A percentile compares a stretch with the other conserved stretches of the same genome.
Conservation (phyloP, 2,113 vertebrate genomes). For the Oreochromis spilurus region DNA sequence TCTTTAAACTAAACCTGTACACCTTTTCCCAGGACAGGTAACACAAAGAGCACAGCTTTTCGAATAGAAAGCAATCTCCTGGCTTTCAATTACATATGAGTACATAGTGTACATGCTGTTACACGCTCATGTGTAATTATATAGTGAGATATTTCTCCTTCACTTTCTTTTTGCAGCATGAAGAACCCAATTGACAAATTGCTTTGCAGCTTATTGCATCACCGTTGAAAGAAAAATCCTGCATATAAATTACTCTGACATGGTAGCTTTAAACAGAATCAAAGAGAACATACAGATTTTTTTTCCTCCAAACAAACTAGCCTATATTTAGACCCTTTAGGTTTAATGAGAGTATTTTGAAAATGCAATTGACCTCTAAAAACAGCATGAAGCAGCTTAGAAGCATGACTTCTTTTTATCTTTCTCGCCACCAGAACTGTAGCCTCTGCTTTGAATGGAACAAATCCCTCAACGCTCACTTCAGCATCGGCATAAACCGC, state of each 20-base stretch:
- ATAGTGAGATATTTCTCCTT: background rate
- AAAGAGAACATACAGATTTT: conserved; percentile 10
- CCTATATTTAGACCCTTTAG: conserved; percentile 8
- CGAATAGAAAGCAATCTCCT: background rate
- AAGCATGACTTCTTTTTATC: conserved; percentile 30
- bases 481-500: conserved; percentile 26
- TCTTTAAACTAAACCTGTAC: background rate
- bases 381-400: conserved; percentile 37
- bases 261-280: conserved; percentile 12
- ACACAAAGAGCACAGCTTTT: background rate
- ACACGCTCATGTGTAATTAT: background rate
- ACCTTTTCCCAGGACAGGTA: background rate
- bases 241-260: conserved; percentile 20
- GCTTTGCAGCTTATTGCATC: conserved; percentile 45
- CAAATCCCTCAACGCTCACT: conserved; percentile 38
- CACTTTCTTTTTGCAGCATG: background rate
- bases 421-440: conserved; percentile 21
- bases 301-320: background rate
- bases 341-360: conserved; percentile 45
- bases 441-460: conserved; percentile 10
- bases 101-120: background rate
- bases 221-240: background rate
- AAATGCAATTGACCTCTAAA: conserved; percentile 49
- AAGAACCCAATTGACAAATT: conserved; percentile 1
- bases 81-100: background rate